Evolutionary conservation across 2,888 invertebrate genomes (phyloP).

Genomic region (Physocephala rufipes): DNA sequence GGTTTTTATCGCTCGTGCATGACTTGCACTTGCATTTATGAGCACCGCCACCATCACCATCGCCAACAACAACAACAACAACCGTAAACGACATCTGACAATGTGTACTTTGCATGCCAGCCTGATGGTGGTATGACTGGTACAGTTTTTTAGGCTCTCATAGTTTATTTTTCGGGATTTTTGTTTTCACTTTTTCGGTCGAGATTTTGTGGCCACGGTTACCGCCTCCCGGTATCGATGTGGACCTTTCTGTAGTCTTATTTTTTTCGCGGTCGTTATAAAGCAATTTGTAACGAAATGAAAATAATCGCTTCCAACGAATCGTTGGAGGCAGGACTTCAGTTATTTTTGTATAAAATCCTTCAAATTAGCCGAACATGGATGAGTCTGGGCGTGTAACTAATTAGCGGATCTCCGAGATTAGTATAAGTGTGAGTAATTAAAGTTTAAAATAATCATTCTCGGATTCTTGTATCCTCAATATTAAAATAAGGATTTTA

Average conservation of each 20-base stretch:
- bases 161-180: background rate
- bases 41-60: conserved; percentile 17
- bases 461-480: no score
- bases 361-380: background rate
- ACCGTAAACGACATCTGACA: background rate
- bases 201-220: conserved; percentile 32
- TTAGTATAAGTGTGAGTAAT: no score
- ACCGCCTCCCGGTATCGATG: background rate
- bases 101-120: background rate
- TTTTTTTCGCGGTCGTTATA: conserved; percentile 31
- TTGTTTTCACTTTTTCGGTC: conserved; percentile 15
- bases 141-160: conserved; percentile 23
- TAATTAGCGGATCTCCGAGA: background rate
- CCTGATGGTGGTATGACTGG: conserved; percentile 6
- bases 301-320: background rate
- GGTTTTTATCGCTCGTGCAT: conserved; percentile 15
- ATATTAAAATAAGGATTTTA: no score
- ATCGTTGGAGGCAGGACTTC: background rate
- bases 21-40: conserved; percentile 26
- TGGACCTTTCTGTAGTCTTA: background rate
- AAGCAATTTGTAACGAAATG: background rate
- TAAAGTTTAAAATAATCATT: no score
- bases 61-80: conserved; percentile 11
- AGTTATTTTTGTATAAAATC: no score
- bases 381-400: background rate